These are phyloP conservation scores for Coptotermes formosanus DNA, from an alignment of 1,140 invertebrate species.

Conservation along the genomic window DNA sequence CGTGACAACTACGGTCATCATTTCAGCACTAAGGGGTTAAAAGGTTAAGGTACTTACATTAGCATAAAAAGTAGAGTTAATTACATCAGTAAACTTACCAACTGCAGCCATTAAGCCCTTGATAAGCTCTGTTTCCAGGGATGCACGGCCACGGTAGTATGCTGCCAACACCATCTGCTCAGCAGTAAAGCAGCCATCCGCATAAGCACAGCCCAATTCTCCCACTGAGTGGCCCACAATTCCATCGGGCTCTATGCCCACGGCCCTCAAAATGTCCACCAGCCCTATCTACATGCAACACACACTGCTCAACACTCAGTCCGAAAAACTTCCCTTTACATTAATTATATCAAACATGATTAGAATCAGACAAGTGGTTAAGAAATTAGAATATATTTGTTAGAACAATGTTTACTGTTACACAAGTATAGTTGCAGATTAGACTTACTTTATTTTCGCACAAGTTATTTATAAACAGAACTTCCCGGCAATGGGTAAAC, in stretches of 20 bases:
- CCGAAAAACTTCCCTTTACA: too few species aligned
- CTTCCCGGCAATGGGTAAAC: too few species aligned
- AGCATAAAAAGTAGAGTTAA: not conserved
- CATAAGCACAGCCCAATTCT: slow-evolving; percentile 67
- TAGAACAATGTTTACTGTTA: too few species aligned
- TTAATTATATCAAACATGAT: too few species aligned
- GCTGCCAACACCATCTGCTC: slow-evolving; percentile 65
- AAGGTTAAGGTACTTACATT: not conserved
- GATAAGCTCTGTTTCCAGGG: slow-evolving; percentile 56
- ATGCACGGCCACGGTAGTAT: slow-evolving; percentile 61
- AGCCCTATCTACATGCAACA: slow-evolving; percentile 49
- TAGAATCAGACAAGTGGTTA: too few species aligned
- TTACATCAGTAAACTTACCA: slow-evolving; percentile 38
- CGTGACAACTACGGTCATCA: too few species aligned
- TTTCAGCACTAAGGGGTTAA: not conserved
- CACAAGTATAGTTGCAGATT: too few species aligned
- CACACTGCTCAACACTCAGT: not conserved
- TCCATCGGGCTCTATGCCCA: slow-evolving; percentile 61
- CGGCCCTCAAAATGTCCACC: slow-evolving; percentile 53
- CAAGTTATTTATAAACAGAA: too few species aligned
- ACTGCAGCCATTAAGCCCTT: slow-evolving; percentile 58
- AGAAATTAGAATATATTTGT: too few species aligned
- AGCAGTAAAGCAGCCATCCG: slow-evolving; percentile 63
- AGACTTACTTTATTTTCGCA: too few species aligned
- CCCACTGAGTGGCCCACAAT: slow-evolving; percentile 69